Base-by-base conservation (phyloP, 2,888 invertebrate species). In the Trichopoda pennipes region DNA sequence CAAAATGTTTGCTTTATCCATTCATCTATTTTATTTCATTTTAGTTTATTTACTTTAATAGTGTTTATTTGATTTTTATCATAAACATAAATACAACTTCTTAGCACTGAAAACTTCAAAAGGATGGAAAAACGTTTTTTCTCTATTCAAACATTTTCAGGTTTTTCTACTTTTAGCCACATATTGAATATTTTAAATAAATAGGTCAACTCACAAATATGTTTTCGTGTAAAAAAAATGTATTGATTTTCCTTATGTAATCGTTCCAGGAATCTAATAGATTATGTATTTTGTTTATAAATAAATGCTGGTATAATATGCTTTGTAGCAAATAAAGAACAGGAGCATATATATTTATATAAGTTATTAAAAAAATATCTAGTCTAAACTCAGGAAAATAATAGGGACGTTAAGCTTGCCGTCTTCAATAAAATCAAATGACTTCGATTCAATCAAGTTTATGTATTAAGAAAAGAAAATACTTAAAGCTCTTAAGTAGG, bases 191-290 rank as follows among this genome's bases (percentile, higher is more conserved):
- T 35, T 35, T 17, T 17, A 64, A 42, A 70, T 77, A 58, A 42
- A 70, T 77, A 58, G 77, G 70, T 77, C 63, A 77, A 38, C 56
- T 44, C 16, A 14, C n/a, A 44, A 60, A 61, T 3, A 49, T 23
- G 49, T 42, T 49, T 42, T 42, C 64, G 51, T 77, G 70, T 42
- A 9, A 42, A 70, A 42, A 70, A 49, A 42, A 28, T 28, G 28
- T 58, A 78, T 78, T 70, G 56, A 78, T 78, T 78, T 61, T 69
- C 38, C 47, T 49, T 69, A 1, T 49, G 32, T 16, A 44, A n/a
- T 2, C 2, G 10, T 38, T 38, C 2, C 10, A 12, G 38, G 38
- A 1, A 38, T 12, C 38, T 38, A 38, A 12, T 7, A 38, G 12
- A 12, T 38, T 12, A 12, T 10, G 12, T 38, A 10, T 38, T 38